phyloP scores from a whole-genome alignment of 2,888 invertebrate species.

The Cephus nigrinus region DNA sequence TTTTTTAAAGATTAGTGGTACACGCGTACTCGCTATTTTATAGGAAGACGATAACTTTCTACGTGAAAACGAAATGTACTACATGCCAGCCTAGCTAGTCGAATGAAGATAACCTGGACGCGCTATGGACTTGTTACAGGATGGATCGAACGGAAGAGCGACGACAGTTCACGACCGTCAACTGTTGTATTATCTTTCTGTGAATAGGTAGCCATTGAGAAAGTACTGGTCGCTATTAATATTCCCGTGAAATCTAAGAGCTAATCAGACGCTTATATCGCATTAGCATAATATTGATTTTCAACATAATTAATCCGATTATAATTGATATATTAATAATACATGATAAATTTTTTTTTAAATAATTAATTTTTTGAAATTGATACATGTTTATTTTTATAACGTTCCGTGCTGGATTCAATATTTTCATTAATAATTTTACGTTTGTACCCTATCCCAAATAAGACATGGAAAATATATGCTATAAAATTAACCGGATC shows the following conservation, averaged over 20 bases:
- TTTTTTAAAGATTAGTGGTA: not conserved
- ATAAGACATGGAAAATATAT: not conserved
- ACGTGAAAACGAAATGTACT: not conserved
- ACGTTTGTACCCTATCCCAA: not conserved
- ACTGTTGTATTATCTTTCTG: not conserved
- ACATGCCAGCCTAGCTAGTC: not conserved
- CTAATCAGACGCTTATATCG: not conserved
- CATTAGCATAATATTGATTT: not conserved
- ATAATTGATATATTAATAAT: too few relatives aligned
- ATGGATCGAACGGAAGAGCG: not conserved
- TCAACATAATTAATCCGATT: too few relatives aligned
- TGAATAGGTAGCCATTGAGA: not conserved
- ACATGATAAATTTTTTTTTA: not conserved
- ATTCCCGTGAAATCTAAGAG: not conserved
- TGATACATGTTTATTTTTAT: not conserved
- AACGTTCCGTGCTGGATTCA: not conserved
- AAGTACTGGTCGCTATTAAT: not conserved
- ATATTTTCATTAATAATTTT: not conserved
- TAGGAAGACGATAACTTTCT: not conserved
- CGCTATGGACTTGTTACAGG: not conserved
- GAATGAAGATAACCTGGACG: not conserved
- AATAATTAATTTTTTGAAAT: too few relatives aligned
- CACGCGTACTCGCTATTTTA: not conserved
- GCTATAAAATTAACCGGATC: not conserved
- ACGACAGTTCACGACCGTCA: not conserved